Conservation (phyloP, 2,888 invertebrate species). For the Pyrrhosoma nymphula region DNA sequence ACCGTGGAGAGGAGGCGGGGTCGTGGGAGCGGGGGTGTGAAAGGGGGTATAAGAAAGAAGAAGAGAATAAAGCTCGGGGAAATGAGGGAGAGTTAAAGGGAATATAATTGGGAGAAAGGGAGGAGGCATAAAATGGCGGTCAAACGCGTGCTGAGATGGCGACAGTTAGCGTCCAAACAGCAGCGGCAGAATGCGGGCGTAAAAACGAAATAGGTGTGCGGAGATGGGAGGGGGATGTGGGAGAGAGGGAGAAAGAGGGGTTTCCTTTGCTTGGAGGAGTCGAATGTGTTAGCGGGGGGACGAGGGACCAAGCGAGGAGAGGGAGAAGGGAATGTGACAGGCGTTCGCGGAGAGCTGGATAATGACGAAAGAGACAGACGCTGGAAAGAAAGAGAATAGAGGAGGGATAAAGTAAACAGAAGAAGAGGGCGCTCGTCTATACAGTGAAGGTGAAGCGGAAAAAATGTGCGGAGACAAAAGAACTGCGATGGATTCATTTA, state of each 20-base stretch:
- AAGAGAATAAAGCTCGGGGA: background rate
- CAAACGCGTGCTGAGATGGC: background rate
- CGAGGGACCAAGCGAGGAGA: too few species aligned
- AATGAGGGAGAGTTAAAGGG: background rate
- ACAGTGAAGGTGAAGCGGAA: too few species aligned
- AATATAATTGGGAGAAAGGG: background rate
- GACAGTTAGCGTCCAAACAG: slow-evolving; percentile 13
- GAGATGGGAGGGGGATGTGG: background rate
- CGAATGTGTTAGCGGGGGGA: too few species aligned
- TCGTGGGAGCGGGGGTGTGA: too few species aligned
- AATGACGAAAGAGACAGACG: slow-evolving; percentile 68
- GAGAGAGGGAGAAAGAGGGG: slow-evolving; percentile 63
- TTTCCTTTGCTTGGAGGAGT: too few species aligned
- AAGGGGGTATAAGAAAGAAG: background rate
- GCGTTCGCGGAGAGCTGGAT: slow-evolving; percentile 40
- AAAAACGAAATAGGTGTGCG: background rate
- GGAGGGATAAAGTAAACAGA: slow-evolving; percentile 74
- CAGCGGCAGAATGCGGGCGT: background rate
- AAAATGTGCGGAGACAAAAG: too few species aligned
- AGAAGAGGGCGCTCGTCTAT: too few species aligned
- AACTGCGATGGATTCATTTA: too few species aligned
- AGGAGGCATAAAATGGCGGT: background rate
- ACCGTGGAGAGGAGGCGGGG: background rate
- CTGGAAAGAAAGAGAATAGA: slow-evolving; percentile 69
- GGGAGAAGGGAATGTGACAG: too few species aligned